Evolutionary conservation across 2,113 vertebrate species (phyloP), one percentile per base, ranked within the genome.

Genomic region (Otolemur garnettii): DNA sequence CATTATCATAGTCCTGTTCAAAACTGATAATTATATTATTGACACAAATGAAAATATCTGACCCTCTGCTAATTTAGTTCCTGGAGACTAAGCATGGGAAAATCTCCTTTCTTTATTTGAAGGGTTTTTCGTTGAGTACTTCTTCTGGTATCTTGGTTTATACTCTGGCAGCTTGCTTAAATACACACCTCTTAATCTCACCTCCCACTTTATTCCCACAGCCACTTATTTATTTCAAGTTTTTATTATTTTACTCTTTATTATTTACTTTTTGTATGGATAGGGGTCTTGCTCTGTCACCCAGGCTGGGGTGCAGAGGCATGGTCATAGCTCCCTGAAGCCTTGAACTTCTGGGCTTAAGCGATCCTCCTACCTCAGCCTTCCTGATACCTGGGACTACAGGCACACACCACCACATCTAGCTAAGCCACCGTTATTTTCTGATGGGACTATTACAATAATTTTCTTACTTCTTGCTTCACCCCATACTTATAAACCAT

Each of bases 21-120:
- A 96, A 94, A 75, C 21, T 50, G 8, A 79, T 90, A 92, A 90
- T 75, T 79, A 90, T 10, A n/a, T 92, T 81, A 92, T 71, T 57
- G 33, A 94, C 18, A 75, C 22, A 92, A 93, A 35, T 82, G 87
- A 90, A 94, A 80, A 84, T 90, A 9, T 59, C 55, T 91, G 55
- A 75, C 22, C 74, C 18, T 72, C 24, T 92, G 4, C 78, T 92
- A 94, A 92, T 26, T 86, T 86, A 57, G 22, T 83, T 93, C 97
- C 74, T 93, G 60, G 33, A 78, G 21, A 74, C 18, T 79, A 88
- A 89, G 55, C 55, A 79, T 30, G 7, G 26, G 17, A 57, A 42
- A 85, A 42, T 83, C 33, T 53, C 26, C 22, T 80, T 91, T 93
- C 60, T 93, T 80, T 78, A 42, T 28, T 42, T 80, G 50, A 77